A percentile compares a stretch with the other conserved stretches of the same genome.
Evolutionary conservation across 2,797 vertebrate genomes (phyloP).

Genomic region (Pachyuromys duprasi): DNA sequence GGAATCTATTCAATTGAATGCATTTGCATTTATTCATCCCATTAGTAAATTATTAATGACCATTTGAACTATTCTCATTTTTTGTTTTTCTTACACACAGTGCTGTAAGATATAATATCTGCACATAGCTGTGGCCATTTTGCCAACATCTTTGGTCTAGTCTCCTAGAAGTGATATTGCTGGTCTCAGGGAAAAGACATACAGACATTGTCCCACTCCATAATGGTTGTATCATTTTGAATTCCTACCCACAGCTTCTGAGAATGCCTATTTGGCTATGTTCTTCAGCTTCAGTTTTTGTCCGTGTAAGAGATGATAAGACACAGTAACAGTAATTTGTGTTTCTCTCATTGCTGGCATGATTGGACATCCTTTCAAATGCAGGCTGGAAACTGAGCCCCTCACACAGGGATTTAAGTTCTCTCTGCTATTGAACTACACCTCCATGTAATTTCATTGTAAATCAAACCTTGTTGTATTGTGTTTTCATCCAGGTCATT

Average conservation of each 20-base stretch:
- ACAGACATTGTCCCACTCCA: not conserved
- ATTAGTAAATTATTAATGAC: not conserved
- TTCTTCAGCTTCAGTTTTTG: not conserved
- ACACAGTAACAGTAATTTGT: not conserved
- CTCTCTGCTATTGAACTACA: not conserved
- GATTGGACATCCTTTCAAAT: not conserved
- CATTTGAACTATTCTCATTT: not conserved
- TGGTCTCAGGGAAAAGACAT: not conserved
- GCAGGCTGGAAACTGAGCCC: not conserved
- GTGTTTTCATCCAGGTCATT: not conserved
- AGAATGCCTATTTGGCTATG: not conserved
- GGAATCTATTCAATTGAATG: not conserved
- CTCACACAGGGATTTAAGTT: not conserved
- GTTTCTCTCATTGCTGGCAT: not conserved
- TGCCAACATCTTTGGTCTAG: not conserved
- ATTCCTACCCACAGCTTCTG: not conserved
- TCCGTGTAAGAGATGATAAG: not conserved
- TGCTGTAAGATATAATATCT: not conserved
- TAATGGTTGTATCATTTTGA: not conserved
- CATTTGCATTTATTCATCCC: not conserved
- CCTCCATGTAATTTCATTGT: too few relatives aligned
- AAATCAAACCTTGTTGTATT: not conserved
- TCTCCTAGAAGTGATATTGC: not conserved
- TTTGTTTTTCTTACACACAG: not conserved
- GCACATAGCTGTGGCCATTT: not conserved